phyloP scores from a whole-genome alignment of 2,888 invertebrate species.

The Hirtodrosophila histrioides region DNA sequence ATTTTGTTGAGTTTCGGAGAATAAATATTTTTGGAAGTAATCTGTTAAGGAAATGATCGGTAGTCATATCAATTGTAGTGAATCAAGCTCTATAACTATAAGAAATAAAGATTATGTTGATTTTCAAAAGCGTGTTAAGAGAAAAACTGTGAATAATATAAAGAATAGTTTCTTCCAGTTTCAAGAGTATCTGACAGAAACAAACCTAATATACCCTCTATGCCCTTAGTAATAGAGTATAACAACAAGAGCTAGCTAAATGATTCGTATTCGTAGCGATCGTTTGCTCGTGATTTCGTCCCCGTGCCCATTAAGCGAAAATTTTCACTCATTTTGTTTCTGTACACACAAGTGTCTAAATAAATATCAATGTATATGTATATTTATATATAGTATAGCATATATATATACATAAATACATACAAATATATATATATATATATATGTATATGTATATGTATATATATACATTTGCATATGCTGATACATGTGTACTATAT shows the following conservation, averaged over 20 bases:
- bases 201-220: no score
- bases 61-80: no score
- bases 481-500: constrained; percentile 32
- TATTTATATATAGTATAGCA: constrained; percentile 5
- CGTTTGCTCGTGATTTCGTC: constrained; percentile 45
- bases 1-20: no score
- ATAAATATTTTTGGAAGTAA: no score
- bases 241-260: constrained; percentile 7
- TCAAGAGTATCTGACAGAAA: no score
- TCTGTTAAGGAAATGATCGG: no score
- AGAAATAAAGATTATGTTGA: no score
- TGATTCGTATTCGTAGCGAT: constrained; percentile 23
- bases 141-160: no score
- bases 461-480: constrained; percentile 9
- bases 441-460: background rate
- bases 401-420: background rate
- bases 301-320: constrained; percentile 60
- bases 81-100: no score
- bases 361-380: background rate
- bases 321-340: constrained; percentile 24
- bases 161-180: no score
- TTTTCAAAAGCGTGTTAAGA: no score
- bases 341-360: background rate
- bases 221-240: no score
- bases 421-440: background rate